A percentile compares a stretch with the other conserved stretches of the same genome.
These are phyloP conservation scores for Drosophila repleta DNA, from an alignment of 1,140 invertebrate genomes.

Conservation along the genomic window DNA sequence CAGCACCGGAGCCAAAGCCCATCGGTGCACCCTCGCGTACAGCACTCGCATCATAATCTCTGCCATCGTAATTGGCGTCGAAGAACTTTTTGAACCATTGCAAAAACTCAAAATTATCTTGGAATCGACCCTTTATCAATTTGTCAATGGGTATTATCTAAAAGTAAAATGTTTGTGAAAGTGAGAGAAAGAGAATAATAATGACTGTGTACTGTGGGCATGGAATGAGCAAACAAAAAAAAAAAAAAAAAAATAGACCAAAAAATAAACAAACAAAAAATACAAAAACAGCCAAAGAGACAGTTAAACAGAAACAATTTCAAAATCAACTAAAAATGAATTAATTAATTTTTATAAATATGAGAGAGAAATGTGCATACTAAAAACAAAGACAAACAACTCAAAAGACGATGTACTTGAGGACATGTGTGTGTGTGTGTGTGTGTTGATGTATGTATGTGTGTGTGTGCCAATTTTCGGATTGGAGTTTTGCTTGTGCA, in stretches of 20 bases:
- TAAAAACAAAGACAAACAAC: slow-evolving; percentile 28
- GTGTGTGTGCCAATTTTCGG: slow-evolving; percentile 13
- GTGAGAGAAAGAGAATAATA: slow-evolving; percentile 76
- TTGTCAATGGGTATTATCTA: slow-evolving; percentile 95
- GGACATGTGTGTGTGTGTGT: slow-evolving; percentile 15
- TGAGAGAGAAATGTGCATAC: slow-evolving; percentile 26
- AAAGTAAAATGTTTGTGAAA: slow-evolving; percentile 84
- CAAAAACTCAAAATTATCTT: slow-evolving; percentile 99
- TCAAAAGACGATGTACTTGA: slow-evolving; percentile 29
- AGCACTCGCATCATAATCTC: slow-evolving; percentile 94
- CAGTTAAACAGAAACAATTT: neutral
- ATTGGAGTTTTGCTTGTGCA: neutral
- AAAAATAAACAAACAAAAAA: no score
- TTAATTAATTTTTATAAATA: slow-evolving; percentile 7
- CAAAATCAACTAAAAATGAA: no score
- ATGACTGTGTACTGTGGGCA: slow-evolving; percentile 46
- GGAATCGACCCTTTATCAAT: slow-evolving; percentile 96
- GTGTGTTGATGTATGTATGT: neutral
- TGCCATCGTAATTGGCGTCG: slow-evolving; percentile 97
- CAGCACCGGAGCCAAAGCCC: slow-evolving; percentile 87
- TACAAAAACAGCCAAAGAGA: slow-evolving; percentile 7
- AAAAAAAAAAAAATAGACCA: neutral
- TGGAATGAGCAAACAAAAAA: slow-evolving; percentile 49
- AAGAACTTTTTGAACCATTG: slow-evolving; percentile 99
- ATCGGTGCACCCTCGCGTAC: slow-evolving; percentile 93